Base-by-base conservation (phyloP, 2,113 vertebrate genomes). In the Terrapene triunguis region DNA sequence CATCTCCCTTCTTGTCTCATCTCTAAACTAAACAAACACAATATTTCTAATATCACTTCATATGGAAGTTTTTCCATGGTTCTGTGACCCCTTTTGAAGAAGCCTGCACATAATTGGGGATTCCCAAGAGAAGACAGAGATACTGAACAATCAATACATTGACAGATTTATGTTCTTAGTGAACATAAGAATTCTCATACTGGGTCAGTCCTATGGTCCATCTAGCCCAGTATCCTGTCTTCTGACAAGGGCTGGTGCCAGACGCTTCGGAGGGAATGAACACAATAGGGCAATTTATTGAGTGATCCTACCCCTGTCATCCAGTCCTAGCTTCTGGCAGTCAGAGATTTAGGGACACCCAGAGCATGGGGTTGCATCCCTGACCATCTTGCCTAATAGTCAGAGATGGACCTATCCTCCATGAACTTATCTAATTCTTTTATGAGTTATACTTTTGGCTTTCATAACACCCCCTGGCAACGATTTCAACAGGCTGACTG, bases 151-250 rank as follows among this genome's bases (percentile, higher is more conserved):
- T 7, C 90, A 84, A 95, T 19, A 4, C 81, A 86, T 80, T 91
- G 95, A 84, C 57, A 81, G 87, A 95, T 92, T 97, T 96, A 35
- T 35, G 32, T 35, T 65, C 16, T 65, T 29, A 10, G 62, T n/a
- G 35, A 69, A 69, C 35, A 19, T 69, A n/a, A 69, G 35, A 69
- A n/a, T n/a, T 35, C 17, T n/a, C 62, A n/a, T n/a, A n/a, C 32
- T n/a, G 16, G 8, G 19, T 72, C n/a, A 72, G n/a, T 22, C 19
- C n/a, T 38, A 38, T 38, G 65, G 35, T n/a, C 19, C n/a, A 72
- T 22, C n/a, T 72, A 38, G 65, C 8, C 9, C 62, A 69, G 8
- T n/a, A 69, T 69, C 35, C 32, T n/a, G 62, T 69, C 35, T n/a
- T n/a, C 62, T 17, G 6, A 35, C 35, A 69, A 35, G 10, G 62